Evolutionary conservation across 2,797 vertebrate species (phyloP).

Genomic region (Acrossocheilus fasciatus): DNA sequence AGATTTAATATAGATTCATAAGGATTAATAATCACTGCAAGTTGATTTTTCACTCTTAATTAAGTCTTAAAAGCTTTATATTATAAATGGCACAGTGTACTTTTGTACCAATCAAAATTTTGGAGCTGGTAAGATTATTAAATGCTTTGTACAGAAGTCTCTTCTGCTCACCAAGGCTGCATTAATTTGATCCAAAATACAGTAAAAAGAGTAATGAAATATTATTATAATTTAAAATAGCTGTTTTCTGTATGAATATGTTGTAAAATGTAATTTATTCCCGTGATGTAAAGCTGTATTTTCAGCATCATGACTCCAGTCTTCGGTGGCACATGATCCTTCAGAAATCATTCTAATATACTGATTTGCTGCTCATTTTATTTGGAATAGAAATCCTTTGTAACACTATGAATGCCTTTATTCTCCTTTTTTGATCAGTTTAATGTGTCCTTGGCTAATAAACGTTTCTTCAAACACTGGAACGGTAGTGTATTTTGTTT

Average conservation of each 20-base stretch:
- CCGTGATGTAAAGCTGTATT: no score
- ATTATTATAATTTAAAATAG: not conserved
- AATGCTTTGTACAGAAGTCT: not conserved
- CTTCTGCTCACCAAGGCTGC: not conserved
- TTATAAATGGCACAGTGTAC: not conserved
- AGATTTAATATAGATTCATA: not conserved
- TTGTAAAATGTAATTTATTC: no score
- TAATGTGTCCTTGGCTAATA: not conserved
- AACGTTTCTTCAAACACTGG: not conserved
- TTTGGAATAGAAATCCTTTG: no score
- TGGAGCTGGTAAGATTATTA: not conserved
- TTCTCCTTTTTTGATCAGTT: not conserved
- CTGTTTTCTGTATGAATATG: no score
- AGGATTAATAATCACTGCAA: not conserved
- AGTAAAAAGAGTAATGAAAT: not conserved
- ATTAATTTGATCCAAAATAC: not conserved
- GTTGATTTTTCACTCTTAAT: not conserved
- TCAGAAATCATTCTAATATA: no score
- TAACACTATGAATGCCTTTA: not conserved
- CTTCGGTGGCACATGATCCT: no score
- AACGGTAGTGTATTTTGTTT: no score
- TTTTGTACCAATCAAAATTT: not conserved
- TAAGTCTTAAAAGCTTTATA: not conserved
- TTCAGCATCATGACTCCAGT: no score
- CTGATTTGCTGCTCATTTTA: no score